Evolutionary conservation across 2,797 vertebrate genomes (phyloP).

Genomic region (Saxicola maurus): DNA sequence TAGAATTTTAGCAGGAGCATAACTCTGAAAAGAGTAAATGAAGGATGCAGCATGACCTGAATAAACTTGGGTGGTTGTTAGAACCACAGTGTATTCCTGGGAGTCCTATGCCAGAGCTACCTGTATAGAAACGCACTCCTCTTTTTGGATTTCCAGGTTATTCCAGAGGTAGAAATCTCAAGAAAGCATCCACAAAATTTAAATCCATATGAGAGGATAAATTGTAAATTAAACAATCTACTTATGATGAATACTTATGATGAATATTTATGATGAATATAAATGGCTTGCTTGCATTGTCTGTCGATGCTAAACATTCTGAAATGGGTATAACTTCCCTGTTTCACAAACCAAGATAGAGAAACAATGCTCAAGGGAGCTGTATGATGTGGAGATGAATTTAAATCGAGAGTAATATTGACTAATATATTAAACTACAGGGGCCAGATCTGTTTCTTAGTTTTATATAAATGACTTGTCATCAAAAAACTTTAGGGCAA

Average conservation of each 20-base stretch:
- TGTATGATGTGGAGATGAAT: not conserved
- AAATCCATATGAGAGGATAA: not conserved
- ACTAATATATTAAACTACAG: not conserved
- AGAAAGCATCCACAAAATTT: not conserved
- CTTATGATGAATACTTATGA: not conserved
- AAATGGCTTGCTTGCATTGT: not conserved
- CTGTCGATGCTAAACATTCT: not conserved
- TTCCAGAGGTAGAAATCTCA: not conserved
- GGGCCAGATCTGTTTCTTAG: not conserved
- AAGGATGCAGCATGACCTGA: not conserved
- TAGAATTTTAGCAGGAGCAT: not conserved
- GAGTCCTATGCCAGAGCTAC: not conserved
- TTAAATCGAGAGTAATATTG: not conserved
- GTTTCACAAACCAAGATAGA: not conserved
- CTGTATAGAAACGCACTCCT: accelerated
- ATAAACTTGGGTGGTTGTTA: not conserved
- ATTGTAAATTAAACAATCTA: not conserved
- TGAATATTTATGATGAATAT: not conserved
- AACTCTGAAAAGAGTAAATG: not conserved
- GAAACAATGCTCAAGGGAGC: not conserved
- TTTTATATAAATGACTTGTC: not conserved
- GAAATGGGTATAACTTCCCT: not conserved
- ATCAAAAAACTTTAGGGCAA: not conserved
- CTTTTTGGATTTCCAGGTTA: not conserved
- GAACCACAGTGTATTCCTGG: not conserved